phyloP scores from a whole-genome alignment of 2,113 vertebrate species.

The Manacus vitellinus region DNA sequence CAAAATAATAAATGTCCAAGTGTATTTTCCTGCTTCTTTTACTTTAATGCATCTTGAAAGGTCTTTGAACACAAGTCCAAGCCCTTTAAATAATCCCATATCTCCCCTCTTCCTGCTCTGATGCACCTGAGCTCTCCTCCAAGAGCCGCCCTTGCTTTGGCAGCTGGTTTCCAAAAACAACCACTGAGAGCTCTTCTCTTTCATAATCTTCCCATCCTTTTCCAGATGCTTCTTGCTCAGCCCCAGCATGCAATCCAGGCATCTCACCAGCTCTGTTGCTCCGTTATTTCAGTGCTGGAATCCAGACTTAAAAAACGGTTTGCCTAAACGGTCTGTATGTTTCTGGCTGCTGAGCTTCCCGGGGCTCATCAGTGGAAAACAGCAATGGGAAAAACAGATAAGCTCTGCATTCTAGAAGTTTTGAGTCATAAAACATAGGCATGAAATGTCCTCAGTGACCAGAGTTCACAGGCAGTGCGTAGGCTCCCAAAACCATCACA shows the following conservation, averaged over 20 bases:
- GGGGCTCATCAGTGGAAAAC: background rate
- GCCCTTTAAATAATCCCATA: background rate
- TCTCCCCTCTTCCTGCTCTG: background rate
- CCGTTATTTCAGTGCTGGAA: background rate
- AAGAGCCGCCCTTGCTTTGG: background rate
- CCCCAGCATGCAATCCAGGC: background rate
- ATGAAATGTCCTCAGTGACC: background rate
- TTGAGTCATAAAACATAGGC: background rate
- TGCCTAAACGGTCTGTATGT: background rate
- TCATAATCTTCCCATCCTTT: background rate
- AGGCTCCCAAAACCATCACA: background rate
- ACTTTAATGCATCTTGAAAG: background rate
- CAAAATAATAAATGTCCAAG: conserved; percentile 18
- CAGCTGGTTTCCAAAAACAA: background rate
- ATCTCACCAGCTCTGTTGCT: background rate
- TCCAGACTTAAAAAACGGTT: background rate
- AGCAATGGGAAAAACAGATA: conserved; percentile 2
- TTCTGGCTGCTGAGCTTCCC: background rate
- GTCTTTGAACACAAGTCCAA: background rate
- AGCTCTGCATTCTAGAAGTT: background rate
- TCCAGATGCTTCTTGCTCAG: background rate
- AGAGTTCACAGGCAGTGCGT: background rate
- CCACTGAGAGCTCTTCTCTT: background rate
- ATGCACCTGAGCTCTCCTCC: conserved; percentile 48
- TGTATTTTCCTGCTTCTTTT: background rate